phyloP scores from a whole-genome alignment of 2,888 invertebrate species.

The Pegoplata infirma region DNA sequence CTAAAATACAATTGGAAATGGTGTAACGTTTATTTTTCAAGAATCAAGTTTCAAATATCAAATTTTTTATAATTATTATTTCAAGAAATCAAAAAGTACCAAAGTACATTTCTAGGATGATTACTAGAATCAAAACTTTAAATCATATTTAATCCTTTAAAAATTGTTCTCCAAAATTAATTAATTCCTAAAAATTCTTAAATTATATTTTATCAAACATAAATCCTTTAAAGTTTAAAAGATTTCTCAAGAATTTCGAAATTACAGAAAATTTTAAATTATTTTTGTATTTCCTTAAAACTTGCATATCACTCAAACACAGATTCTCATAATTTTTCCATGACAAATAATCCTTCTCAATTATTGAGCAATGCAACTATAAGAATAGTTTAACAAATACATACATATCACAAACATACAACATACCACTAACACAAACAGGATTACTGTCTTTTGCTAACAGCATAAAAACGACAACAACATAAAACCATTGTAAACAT shows the following conservation, averaged over 20 bases:
- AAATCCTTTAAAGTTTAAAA: neutral
- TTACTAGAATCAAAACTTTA: too few relatives aligned
- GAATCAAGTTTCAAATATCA: too few relatives aligned
- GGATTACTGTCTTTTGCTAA: neutral
- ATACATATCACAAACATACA: neutral
- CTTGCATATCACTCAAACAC: neutral
- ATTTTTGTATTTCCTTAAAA: neutral
- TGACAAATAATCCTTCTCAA: neutral
- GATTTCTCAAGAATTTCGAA: neutral
- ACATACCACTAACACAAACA: neutral
- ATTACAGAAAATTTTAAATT: neutral
- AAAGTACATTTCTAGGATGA: too few relatives aligned
- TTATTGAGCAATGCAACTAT: neutral
- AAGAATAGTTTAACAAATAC: neutral
- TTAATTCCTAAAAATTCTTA: too few relatives aligned
- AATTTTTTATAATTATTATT: too few relatives aligned
- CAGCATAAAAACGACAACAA: conserved; percentile 32
- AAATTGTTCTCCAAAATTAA: too few relatives aligned
- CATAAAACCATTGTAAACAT: conserved; percentile 27
- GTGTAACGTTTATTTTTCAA: too few relatives aligned
- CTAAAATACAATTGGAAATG: too few relatives aligned
- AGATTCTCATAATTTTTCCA: neutral
- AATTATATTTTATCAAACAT: neutral
- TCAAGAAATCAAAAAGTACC: too few relatives aligned
- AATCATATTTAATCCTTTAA: too few relatives aligned